Evolutionary conservation across 2,113 vertebrate genomes (phyloP), one percentile per base, ranked within the genome.

Genomic region (Alexandromys fortis): DNA sequence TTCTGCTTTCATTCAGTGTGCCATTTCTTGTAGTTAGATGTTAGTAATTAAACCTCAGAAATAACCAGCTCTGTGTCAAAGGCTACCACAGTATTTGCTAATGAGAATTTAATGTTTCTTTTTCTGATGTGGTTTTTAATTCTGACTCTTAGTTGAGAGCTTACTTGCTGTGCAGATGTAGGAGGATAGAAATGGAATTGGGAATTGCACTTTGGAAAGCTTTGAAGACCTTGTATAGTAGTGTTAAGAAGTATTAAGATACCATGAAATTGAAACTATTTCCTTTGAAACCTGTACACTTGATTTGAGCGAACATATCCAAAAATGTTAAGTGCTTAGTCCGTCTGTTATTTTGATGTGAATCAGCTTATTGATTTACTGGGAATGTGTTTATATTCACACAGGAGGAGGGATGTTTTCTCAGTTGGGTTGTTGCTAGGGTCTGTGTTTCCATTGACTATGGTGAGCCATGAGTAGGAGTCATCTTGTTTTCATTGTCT

Each of bases 401-500:
- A 96, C n/a, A 35, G 65, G 68, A 95, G 90, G 42, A 95, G 33
- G 77, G 96, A 65, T 89, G 9, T 97, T 90, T 93, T 97, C n/a
- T 6, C 42, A 77, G n/a, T 95, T 70, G 79, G 86, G 98, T 97
- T 92, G 55, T 96, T 97, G 93, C 70, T 97, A 89, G 24, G 22
- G 88, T 98, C 96, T 97, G 73, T 96, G 95, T 98, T 98, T 98
- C 89, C 94, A 78, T 94, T 97, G 95, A 86, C 88, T 89, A 82
- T 98, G 97, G 82, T 98, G 97, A 97, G 73, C 95, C 13, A 97
- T 93, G 90, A 90, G 96, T 94, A 78, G 49, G 21, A 97, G 94
- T 98, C 79, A 96, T 95, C 95, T 95, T 98, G 91, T 98, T 98
- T 98, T 97, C 33, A 94, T 24, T 93, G 76, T 92, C 94, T 95